Conservation (phyloP, 2,888 invertebrate species). For the Empis stercorea region DNA sequence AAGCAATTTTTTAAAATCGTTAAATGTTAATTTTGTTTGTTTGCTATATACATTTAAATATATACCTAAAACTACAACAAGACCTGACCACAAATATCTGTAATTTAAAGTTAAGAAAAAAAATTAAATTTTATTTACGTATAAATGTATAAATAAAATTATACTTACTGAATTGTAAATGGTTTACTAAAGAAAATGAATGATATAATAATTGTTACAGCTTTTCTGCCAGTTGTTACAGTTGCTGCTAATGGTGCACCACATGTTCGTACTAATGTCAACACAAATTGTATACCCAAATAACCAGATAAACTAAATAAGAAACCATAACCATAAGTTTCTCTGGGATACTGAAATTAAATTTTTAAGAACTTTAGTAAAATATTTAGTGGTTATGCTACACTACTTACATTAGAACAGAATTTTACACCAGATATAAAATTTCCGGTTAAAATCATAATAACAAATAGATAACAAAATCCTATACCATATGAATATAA, state of each 20-base stretch:
- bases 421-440: conserved; percentile 61
- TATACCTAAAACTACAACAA: conserved; percentile 78
- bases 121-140: background rate
- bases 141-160: conserved; percentile 17
- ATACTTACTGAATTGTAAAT: conserved; percentile 83
- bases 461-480: conserved; percentile 62
- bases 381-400: no score
- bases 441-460: conserved; percentile 60
- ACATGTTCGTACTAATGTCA: conserved; percentile 74
- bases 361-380: no score
- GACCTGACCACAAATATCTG: conserved; percentile 83
- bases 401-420: conserved; percentile 58
- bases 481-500: conserved; percentile 86
- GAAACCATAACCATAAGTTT: conserved; percentile 74
- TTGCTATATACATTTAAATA: conserved; percentile 90
- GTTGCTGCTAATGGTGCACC: conserved; percentile 92
- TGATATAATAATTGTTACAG: conserved; percentile 81
- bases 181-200: conserved; percentile 91
- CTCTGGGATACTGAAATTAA: conserved; percentile 48
- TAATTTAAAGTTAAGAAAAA: conserved; percentile 25
- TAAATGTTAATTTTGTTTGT: conserved; percentile 37
- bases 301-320: conserved; percentile 83
- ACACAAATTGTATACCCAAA: conserved; percentile 83
- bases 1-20: conserved; percentile 19
- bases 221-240: conserved; percentile 82